Evolutionary conservation across 1,140 invertebrate genomes (phyloP).

Genomic region (Scaptomyza pallida): DNA sequence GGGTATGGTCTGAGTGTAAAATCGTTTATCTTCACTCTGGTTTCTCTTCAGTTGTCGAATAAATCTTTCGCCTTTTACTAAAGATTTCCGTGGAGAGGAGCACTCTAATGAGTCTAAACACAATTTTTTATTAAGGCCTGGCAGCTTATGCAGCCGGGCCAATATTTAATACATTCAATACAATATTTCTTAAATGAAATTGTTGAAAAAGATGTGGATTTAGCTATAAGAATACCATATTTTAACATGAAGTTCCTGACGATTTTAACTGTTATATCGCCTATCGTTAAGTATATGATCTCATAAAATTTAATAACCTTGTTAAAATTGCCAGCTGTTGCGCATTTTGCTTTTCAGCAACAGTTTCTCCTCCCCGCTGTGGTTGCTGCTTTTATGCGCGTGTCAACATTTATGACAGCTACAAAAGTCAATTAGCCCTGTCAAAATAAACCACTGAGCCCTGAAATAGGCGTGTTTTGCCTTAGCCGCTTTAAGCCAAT

Average conservation of each 20-base stretch:
- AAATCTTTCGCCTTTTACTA: conserved; percentile 52
- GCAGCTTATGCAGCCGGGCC: conserved; percentile 27
- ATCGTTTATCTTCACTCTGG: conserved; percentile 1
- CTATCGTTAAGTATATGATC: too few relatives aligned
- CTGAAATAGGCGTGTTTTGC: neutral
- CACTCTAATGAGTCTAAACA: conserved; percentile 57
- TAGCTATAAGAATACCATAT: too few relatives aligned
- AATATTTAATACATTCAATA: conserved; percentile 8
- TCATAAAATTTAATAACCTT: conserved; percentile 61
- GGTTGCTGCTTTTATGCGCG: conserved; percentile 47
- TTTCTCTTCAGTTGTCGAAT: conserved; percentile 47
- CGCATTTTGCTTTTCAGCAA: conserved; percentile 3
- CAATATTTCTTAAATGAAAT: too few relatives aligned
- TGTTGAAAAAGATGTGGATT: too few relatives aligned
- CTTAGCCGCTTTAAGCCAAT: too few relatives aligned
- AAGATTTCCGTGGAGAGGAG: conserved; percentile 53
- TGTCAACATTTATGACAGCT: conserved; percentile 70
- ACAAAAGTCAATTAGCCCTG: conserved; percentile 71
- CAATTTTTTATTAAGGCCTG: conserved; percentile 32
- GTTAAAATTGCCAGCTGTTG: conserved; percentile 57
- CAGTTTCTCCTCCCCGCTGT: neutral
- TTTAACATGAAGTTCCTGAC: conserved; percentile 49
- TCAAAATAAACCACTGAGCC: conserved; percentile 18
- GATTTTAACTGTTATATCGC: too few relatives aligned
- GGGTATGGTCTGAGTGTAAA: neutral